Evolutionary conservation across 2,888 invertebrate genomes (phyloP), one percentile per base, ranked within the genome.

Genomic region (Noctua fimbriata): DNA sequence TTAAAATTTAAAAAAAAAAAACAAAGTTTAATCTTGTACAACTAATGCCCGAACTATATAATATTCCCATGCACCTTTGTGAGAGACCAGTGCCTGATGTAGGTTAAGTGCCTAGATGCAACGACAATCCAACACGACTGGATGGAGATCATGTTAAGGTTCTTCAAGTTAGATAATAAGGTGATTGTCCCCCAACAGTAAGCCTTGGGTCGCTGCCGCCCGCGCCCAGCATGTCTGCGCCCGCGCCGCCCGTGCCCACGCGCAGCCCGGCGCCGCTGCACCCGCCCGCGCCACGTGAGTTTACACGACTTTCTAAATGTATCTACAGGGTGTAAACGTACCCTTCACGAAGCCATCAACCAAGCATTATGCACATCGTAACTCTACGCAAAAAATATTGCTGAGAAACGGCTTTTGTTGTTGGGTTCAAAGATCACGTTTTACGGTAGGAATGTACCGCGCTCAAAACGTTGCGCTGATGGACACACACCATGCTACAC

Each of bases 221-320:
- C 44, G 94, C 95, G 58, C 94, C 95, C 82, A 95, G 95, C 60
- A 90, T 94, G 80, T 94, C 52, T 1, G 52, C 32, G 21, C 49
- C 93, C 21, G 52, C 52, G 85, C 95, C 96, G 41, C 95, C 96
- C 55, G 94, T 95, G 82, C 96, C 96, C 69, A 91, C 94, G 75
- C 94, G 96, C 79, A 91, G 92, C 85, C 94, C 94, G 58, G 93
- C 95, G 84, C 94, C 93, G 7, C 84, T 89, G 75, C 93, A 91
- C 73, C 92, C 94, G 80, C 95, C 95, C 52, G 93, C 95, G 6
- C 96, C 96, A 5, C 96, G 96, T 96, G 32, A 89, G 95, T 65
- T 1, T 5, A n/a, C 55, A n/a, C 10, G 12, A n/a, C 55, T 55
- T 12, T 1, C 55, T 58, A 12, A n/a, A 24, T 52, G 24, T 52